Base-by-base conservation (phyloP, 2,888 invertebrate genomes). In the Drosophila sordidula region DNA sequence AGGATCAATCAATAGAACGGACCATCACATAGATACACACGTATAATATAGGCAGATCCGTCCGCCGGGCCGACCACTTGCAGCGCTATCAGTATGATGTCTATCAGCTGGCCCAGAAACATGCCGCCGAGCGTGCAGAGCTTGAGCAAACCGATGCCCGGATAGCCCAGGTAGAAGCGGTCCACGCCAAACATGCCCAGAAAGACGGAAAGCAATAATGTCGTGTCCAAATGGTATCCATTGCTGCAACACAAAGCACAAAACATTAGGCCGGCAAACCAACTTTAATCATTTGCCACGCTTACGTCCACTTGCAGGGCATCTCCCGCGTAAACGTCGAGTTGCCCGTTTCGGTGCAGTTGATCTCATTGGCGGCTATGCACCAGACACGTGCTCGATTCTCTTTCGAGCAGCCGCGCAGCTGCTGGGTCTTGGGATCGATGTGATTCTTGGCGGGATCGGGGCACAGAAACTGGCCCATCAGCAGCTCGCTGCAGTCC, bases 101-200 rank as follows among this genome's bases (percentile, higher is more conserved):
- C 99, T 69, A 98, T 93, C 32, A 99, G 93, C 92, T 99, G 99
- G 50, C 98, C 97, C 32, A 99, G 93, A 90, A 99, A 98, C 95
- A 99, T 96, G 90, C 99, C 99, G 14, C 99, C 99, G 58, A 99
- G 93, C 0, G 99, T 99, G 90, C 98, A 98, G 73, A 99, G 94
- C 92, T 99, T 99, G 26, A 98, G 95, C 69, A 99, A 93, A 0
- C 99, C 99, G 77, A 99, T 95, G 1, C 98, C 99, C 55, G 98
- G 98, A 92, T 99, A 99, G 29, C 99, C 99, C n/a, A 99, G 93
- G 91, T 99, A 99, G 93, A 99, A 99, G 68, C 99, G 94, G 91
- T 99, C 99, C 25, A 97, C 94, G 16, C 99, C 99, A 93, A 99
- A 98, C 97, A 99, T 98, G 29, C 99, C 99, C 62, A 99, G 93